Evolutionary conservation across 2,888 invertebrate genomes (phyloP).

Genomic region (Apodemia duryi): DNA sequence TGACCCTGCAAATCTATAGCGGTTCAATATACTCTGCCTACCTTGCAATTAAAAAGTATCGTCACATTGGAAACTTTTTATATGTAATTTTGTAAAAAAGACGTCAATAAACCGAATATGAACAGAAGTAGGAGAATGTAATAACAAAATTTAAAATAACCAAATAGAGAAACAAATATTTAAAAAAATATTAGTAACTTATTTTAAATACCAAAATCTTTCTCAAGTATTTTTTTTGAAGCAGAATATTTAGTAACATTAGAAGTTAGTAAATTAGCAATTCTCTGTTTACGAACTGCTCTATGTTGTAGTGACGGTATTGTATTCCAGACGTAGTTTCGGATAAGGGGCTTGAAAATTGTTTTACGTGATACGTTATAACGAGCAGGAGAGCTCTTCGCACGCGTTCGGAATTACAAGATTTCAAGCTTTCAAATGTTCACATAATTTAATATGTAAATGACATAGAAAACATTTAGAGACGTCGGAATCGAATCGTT

Average conservation of each 20-base stretch:
- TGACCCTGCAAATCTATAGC: too few relatives aligned
- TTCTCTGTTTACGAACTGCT: slow-evolving; percentile 19
- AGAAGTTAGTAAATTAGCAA: slow-evolving; percentile 3
- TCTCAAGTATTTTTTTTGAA: too few relatives aligned
- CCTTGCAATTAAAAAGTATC: too few relatives aligned
- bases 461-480: slow-evolving; percentile 15
- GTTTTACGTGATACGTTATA: slow-evolving; percentile 64
- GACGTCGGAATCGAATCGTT: not conserved
- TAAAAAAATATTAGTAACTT: too few relatives aligned
- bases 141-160: too few relatives aligned
- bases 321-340: slow-evolving; percentile 49
- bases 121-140: too few relatives aligned
- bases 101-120: too few relatives aligned
- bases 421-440: slow-evolving; percentile 32
- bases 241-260: not conserved
- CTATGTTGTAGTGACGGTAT: slow-evolving; percentile 39
- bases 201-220: too few relatives aligned
- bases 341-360: slow-evolving; percentile 59
- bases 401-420: slow-evolving; percentile 48
- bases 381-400: slow-evolving; percentile 47
- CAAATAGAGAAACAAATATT: too few relatives aligned
- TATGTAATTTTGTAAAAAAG: too few relatives aligned
- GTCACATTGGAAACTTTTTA: too few relatives aligned
- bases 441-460: slow-evolving; percentile 33
- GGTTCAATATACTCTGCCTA: too few relatives aligned